phyloP scores from a whole-genome alignment of 2,888 invertebrate species.

The Eugnorisma glareosa region DNA sequence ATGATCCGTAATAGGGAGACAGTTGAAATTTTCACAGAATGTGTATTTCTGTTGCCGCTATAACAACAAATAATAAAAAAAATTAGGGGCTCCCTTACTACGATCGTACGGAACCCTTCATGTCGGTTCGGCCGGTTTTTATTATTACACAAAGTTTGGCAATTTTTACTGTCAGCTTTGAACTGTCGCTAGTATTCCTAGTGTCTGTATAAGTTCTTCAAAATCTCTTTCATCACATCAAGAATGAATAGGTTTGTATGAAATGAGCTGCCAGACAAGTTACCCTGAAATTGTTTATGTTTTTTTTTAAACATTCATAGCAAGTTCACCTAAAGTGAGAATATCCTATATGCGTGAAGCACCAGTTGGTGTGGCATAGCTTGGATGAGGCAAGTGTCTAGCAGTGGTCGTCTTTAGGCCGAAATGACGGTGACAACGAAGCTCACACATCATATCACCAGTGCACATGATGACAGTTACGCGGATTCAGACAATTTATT shows the following conservation, averaged over 20 bases:
- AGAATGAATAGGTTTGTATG: not conserved
- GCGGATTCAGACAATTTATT: not conserved
- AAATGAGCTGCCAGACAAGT: not conserved
- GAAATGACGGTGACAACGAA: not conserved
- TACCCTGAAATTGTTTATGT: not conserved
- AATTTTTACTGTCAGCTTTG: not conserved
- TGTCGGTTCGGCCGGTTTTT: too few species aligned
- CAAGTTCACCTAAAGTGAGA: not conserved
- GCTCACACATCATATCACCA: not conserved
- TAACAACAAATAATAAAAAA: too few species aligned
- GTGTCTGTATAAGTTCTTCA: not conserved
- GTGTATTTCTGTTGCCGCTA: too few species aligned
- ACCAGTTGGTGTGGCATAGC: not conserved
- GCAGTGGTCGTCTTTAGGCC: not conserved
- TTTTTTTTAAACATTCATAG: not conserved
- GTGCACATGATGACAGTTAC: not conserved
- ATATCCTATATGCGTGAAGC: not conserved
- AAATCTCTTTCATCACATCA: not conserved
- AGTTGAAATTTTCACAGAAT: too few species aligned
- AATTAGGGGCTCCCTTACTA: too few species aligned
- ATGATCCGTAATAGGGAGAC: too few species aligned
- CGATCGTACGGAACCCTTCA: too few species aligned
- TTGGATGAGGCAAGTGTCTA: not conserved
- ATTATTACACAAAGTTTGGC: not conserved
- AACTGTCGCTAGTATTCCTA: not conserved